Evolutionary conservation across 2,888 invertebrate species (phyloP).

Genomic region (Dorcus hopei): DNA sequence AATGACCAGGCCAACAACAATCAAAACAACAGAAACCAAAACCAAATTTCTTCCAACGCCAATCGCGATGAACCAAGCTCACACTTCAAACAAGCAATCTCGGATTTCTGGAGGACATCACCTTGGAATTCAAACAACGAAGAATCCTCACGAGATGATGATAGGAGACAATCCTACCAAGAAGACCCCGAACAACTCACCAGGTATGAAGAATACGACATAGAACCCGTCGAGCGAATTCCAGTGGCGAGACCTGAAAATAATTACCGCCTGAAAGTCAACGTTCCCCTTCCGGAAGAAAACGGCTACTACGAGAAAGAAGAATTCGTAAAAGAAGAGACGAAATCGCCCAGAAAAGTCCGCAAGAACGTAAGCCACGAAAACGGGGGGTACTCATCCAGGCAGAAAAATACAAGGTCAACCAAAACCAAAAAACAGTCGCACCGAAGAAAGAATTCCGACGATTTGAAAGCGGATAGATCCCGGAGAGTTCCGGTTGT

Average conservation of each 20-base stretch:
- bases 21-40: conserved; percentile 1
- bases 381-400: no score
- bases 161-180: background rate
- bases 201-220: conserved; percentile 9
- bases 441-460: no score
- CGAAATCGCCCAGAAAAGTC: conserved; percentile 15
- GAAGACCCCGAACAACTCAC: background rate
- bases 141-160: background rate
- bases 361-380: no score
- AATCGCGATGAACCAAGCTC: conserved; percentile 18
- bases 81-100: conserved; percentile 24
- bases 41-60: background rate
- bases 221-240: conserved; percentile 6
- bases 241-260: conserved; percentile 7
- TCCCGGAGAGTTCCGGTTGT: background rate
- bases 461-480: no score
- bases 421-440: no score
- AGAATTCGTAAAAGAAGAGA: conserved; percentile 16
- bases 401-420: no score
- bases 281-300: conserved; percentile 10
- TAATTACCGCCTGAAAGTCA: conserved; percentile 7
- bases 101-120: conserved; percentile 27
- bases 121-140: conserved; percentile 10
- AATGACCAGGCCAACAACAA: conserved; percentile 1
- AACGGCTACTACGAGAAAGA: conserved; percentile 12